Evolutionary conservation across 2,888 invertebrate species (phyloP).

Genomic region (Lomographa bimaculata): DNA sequence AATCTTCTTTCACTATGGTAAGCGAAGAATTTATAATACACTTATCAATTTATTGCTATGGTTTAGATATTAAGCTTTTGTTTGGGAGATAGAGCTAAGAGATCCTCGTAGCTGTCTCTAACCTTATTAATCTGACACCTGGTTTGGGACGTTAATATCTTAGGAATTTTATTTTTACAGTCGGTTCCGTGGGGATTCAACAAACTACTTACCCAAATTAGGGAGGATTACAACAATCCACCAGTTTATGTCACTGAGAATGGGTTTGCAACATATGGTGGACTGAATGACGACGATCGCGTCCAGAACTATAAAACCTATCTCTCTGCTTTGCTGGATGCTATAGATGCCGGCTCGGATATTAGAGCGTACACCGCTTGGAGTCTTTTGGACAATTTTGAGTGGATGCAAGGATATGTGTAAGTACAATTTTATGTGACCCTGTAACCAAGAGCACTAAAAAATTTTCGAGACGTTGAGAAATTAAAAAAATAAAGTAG

Average conservation of each 20-base stretch:
- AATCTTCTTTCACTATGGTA: slow-evolving; percentile 33
- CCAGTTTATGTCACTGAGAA: slow-evolving; percentile 83
- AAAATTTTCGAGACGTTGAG: too few relatives aligned
- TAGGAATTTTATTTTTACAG: slow-evolving; percentile 14
- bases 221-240: slow-evolving; percentile 74
- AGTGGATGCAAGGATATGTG: slow-evolving; percentile 83
- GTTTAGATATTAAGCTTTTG: too few relatives aligned
- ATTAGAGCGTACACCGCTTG: slow-evolving; percentile 81
- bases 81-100: too few relatives aligned
- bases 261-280: slow-evolving; percentile 55
- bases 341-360: slow-evolving; percentile 67
- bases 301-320: slow-evolving; percentile 60
- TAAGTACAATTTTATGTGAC: too few relatives aligned
- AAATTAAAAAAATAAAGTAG: too few relatives aligned
- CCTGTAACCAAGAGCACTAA: too few relatives aligned
- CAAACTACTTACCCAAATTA: slow-evolving; percentile 75
- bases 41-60: too few relatives aligned
- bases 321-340: slow-evolving; percentile 62
- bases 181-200: slow-evolving; percentile 80
- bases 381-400: slow-evolving; percentile 86
- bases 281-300: slow-evolving; percentile 64
- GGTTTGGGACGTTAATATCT: too few relatives aligned
- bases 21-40: not conserved
- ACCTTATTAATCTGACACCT: too few relatives aligned
- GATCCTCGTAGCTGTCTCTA: too few relatives aligned